Evolutionary conservation across 1,140 invertebrate species (phyloP), one percentile per base, ranked within the genome.

Genomic region (Scaptomyza hsui): DNA sequence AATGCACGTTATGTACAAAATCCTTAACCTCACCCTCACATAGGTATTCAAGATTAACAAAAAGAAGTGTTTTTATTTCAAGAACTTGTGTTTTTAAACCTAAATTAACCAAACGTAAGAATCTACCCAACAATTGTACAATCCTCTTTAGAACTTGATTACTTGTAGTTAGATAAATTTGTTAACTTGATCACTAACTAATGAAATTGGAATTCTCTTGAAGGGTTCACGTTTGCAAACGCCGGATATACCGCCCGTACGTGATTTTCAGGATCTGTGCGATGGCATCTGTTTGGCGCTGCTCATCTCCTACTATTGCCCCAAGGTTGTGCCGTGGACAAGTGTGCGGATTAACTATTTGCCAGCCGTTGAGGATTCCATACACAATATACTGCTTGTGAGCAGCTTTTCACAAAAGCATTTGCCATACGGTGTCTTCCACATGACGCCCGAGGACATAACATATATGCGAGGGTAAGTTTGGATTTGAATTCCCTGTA

Each of bases 371-470:
- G 91, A 92, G 63, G 98, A 99, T 92, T 98, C 97, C 56, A 94
- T 99, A 69, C 97, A 98, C 92, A 99, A 99, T 93, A 94, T 99
- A 21, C 94, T 96, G 77, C 93, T 99, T 74, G 95, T 99, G 42
- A 94, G 96, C 88, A 94, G 95, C 77, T 99, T 99, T 93, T 99
- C 97, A 91, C 92, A 94, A 72, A 94, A 94, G 91, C 94, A 94
- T 91, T 94, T 99, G 89, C 97, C 97, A 69, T 95, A 95, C 92
- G 95, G 96, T 82, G 95, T 97, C 89, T 98, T 98, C 93, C 98
- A 99, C 91, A 96, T 99, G 93, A 95, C 95, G 90, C 97, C 97
- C 39, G 98, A 99, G 92, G 98, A 99, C 92, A 95, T 99, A 49
- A 96, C 98, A 21, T 99, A 98, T 90, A 96, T 98, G 94, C 94